Percentiles rank a stretch among this genome's conserved stretches.
Conservation (phyloP, 1,140 invertebrate species). For the Drosophila santomea region DNA sequence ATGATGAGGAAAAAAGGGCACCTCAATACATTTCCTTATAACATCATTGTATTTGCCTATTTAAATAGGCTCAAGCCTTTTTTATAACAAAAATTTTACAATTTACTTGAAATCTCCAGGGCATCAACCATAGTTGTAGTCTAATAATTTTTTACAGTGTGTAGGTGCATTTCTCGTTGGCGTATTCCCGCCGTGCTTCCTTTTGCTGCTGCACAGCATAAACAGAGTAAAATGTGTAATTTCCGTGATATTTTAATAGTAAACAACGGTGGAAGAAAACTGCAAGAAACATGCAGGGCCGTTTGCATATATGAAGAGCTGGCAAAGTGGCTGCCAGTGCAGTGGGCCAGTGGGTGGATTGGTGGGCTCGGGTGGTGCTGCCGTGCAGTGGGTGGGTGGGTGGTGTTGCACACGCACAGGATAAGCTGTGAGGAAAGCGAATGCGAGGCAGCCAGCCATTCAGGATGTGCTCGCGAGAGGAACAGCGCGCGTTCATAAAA, state of each 20-base stretch:
- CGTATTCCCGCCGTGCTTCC: constrained; percentile 27
- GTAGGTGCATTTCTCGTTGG: constrained; percentile 4
- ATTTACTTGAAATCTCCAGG: neutral
- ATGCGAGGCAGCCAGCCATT: constrained; percentile 35
- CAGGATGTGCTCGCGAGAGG: constrained; percentile 66
- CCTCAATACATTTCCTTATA: too few species aligned
- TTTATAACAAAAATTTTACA: neutral
- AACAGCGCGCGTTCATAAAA: constrained; percentile 74
- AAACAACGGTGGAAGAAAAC: constrained; percentile 72
- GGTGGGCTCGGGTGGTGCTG: neutral
- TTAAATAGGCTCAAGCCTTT: too few species aligned
- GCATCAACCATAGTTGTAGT: too few species aligned
- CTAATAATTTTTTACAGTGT: neutral
- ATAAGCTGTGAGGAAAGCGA: constrained; percentile 48
- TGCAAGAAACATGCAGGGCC: constrained; percentile 61
- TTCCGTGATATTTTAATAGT: constrained; percentile 83
- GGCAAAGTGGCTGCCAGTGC: constrained; percentile 65
- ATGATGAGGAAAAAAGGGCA: too few species aligned
- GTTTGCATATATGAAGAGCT: constrained; percentile 66
- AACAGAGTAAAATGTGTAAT: constrained; percentile 83
- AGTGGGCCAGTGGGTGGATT: neutral
- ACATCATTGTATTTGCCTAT: too few species aligned
- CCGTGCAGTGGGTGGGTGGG: neutral
- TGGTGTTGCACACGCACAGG: constrained; percentile 65
- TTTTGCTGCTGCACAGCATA: constrained; percentile 63